Base-by-base conservation (phyloP, 2,888 invertebrate genomes). In the Romanomermis culicivorax region DNA sequence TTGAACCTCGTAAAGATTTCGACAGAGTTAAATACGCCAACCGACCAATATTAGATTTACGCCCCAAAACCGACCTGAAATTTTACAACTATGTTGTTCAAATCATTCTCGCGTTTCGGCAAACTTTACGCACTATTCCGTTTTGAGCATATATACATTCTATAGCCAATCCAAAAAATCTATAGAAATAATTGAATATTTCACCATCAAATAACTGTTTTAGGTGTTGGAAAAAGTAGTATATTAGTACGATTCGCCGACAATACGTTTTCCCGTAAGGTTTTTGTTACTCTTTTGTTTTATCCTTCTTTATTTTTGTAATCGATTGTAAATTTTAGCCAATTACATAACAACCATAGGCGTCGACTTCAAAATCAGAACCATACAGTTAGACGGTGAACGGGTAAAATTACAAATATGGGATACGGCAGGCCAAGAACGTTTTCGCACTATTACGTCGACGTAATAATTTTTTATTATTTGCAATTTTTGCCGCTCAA, bases 361-460 rank as follows among this genome's bases (percentile, higher is more conserved):
- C 59, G 97, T 97, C 54, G 97, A 97, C 77, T 97, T 99, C 74
- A 97, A 97, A 78, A 97, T 97, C 71, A 79, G 93, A 69, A 97
- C 95, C 60, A 81, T 97, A 43, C 63, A 61, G 29, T 67, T 75
- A 4, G 69, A 71, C 57, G 72, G 72, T 17, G 71, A 73, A 60
- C 65, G 70, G 51, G 71, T 75, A 1, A 75, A 75, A 58, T 64
- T 75, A 56, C 75, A 74, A 62, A 95, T 97, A 69, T 95, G 95
- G 93, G 91, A 91, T 74, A 91, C 91, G 36, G 89, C 91, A 56
- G 91, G 91, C 1, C 91, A 93, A 74, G 91, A 93, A 73, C 77
- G 91, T 66, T 93, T 93, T 74, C 78, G 95, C 68, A 97, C 97
- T 57, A 97, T 97, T 66, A 99, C 97, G 56, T 91, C 95, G 71